phyloP scores from a whole-genome alignment of 1,140 invertebrate species.

The Calliphora vicina region DNA sequence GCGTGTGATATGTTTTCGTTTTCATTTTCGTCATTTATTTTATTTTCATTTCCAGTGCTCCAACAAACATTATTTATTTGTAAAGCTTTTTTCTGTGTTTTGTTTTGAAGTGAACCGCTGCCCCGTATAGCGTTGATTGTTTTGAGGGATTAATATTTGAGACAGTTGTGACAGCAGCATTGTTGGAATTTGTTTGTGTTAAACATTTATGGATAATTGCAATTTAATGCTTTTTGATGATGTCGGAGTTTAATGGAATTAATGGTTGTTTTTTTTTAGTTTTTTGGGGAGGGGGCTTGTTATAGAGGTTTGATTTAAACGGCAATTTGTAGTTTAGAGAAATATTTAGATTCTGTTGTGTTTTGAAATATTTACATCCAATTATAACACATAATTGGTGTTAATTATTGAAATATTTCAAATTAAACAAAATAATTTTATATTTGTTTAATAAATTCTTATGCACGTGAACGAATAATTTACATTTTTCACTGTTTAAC shows the following conservation, averaged over 20 bases:
- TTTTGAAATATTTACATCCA: no score
- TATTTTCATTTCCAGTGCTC: background rate
- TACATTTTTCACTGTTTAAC: no score
- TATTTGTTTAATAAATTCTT: no score
- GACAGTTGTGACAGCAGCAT: slow-evolving; percentile 33
- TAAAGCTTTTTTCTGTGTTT: background rate
- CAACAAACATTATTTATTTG: background rate
- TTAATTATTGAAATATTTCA: no score
- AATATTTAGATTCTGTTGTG: no score
- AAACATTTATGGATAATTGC: slow-evolving; percentile 25
- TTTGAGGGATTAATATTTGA: slow-evolving; percentile 28
- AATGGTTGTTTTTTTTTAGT: background rate
- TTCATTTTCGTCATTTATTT: background rate
- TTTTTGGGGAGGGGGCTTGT: background rate
- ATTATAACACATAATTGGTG: no score
- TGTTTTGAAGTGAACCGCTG: slow-evolving; percentile 13
- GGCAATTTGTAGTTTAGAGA: no score
- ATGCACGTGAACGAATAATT: no score
- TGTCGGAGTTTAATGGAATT: background rate
- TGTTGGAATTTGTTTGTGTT: slow-evolving; percentile 35
- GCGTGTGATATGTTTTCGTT: background rate
- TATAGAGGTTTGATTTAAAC: background rate
- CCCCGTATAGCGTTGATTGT: background rate
- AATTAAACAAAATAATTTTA: no score
- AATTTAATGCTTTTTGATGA: slow-evolving; percentile 27